These are phyloP conservation scores for Girardinichthys multiradiatus DNA, from an alignment of 2,113 vertebrate genomes.

Conservation along the genomic window DNA sequence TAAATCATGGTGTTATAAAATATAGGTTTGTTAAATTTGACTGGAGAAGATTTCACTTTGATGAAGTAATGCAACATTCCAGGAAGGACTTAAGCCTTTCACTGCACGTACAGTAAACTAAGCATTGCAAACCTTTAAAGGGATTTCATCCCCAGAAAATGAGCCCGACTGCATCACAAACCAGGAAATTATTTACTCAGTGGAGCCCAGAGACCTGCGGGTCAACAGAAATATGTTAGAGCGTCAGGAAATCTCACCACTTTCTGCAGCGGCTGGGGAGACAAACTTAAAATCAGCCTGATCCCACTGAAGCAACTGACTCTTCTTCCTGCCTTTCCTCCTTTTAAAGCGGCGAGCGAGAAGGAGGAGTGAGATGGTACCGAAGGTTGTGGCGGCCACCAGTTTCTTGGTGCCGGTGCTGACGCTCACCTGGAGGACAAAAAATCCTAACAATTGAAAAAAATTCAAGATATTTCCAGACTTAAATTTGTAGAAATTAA, in stretches of 20 bases:
- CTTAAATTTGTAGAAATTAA: no score
- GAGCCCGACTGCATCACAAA: conserved; percentile 11
- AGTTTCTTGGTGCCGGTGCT: conserved; percentile 89
- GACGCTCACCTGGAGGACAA: conserved; percentile 83
- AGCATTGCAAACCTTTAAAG: no score
- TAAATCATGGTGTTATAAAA: no score
- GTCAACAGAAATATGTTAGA: neutral
- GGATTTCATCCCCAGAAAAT: no score
- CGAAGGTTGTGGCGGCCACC: conserved; percentile 86
- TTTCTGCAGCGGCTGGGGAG: conserved; percentile 77
- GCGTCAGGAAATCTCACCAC: conserved; percentile 74
- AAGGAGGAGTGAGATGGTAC: conserved; percentile 88
- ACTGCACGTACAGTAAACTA: no score
- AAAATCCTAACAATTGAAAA: neutral
- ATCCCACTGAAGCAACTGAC: conserved; percentile 80
- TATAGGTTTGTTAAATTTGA: neutral
- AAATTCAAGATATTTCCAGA: no score
- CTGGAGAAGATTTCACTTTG: neutral
- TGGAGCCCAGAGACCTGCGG: neutral
- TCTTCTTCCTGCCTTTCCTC: conserved; percentile 86
- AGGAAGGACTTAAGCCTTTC: conserved; percentile 1
- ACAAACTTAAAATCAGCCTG: conserved; percentile 81
- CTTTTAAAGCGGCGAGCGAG: conserved; percentile 92
- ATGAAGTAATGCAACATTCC: neutral
- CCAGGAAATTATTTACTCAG: neutral